Evolutionary conservation across 2,888 invertebrate species (phyloP), one percentile per base, ranked within the genome.

Genomic region (Nomada hirtipes): DNA sequence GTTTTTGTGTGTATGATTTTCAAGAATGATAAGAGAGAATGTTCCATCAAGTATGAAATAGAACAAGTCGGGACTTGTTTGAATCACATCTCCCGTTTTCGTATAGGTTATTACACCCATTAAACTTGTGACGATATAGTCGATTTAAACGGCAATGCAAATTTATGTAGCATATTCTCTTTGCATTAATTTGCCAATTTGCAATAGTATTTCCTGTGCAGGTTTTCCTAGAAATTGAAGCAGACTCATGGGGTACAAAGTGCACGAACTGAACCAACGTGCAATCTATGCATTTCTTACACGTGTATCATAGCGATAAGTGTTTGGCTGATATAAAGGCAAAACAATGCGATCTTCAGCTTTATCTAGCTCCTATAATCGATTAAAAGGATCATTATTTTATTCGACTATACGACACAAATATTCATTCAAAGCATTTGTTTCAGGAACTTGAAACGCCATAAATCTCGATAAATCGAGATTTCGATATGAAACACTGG

Each of bases 231-330:
- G 67, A 44, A 50, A 61, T 47, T 26, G 10, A 44, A 77, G 50
- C n/a, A 55, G 13, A 76, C 55, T 57, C 15, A 60, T 44, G 23
- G 36, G 52, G 82, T 74, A 75, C 82, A 82, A 82, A 82, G 82
- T 82, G 26, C 82, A 36, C 11, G 36, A 71, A 67, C 11, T 53
- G 60, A 80, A 80, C 65, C 81, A 70, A 68, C 59, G 50, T 29
- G n/a, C 47, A 78, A 78, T 78, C 76, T 69, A 15, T 57, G 26
- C 50, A 70, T 68, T 81, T 52, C 52, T 71, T 61, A 57, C 63
- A 64, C 52, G 52, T 70, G 55, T 29, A 50, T 52, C 36, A 10
- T 15, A 44, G 69, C 10, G 53, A 69, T 73, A 73, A 64, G 50
- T 9, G 47, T 15, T 60, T 13, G 18, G 18, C 15, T n/a, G 44